These are phyloP conservation scores for Coelopa frigida DNA, from an alignment of 1,140 invertebrate species.

Conservation along the genomic window DNA sequence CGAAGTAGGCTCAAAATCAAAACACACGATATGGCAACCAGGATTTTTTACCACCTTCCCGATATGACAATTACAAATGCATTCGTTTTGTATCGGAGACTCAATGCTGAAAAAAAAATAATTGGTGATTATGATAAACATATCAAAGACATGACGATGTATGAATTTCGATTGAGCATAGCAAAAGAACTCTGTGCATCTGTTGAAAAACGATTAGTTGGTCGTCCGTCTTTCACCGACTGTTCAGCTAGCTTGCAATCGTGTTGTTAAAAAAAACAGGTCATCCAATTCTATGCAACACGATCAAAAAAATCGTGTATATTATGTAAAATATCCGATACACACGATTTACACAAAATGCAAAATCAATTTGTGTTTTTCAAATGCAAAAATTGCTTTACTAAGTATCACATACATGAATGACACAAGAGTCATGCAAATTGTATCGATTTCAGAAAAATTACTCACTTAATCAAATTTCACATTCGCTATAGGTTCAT, in stretches of 20 bases:
- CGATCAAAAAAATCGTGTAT: neutral
- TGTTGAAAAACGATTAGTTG: conserved; percentile 3
- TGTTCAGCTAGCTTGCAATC: neutral
- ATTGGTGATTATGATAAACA: neutral
- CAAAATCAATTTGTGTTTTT: too few relatives aligned
- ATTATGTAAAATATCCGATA: too few relatives aligned
- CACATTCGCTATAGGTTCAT: too few relatives aligned
- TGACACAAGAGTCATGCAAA: too few relatives aligned
- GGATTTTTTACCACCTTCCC: neutral
- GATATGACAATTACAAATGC: conserved; percentile 1
- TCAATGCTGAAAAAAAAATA: conserved; percentile 6
- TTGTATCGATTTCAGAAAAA: too few relatives aligned
- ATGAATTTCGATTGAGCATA: neutral
- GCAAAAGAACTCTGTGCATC: conserved; percentile 3
- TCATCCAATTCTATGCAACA: neutral
- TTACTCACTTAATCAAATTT: too few relatives aligned
- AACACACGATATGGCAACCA: conserved; percentile 1
- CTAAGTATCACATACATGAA: too few relatives aligned
- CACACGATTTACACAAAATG: too few relatives aligned
- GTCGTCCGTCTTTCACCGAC: neutral
- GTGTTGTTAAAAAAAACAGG: neutral
- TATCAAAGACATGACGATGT: conserved; percentile 4
- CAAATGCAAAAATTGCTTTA: too few relatives aligned
- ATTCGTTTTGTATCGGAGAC: neutral
- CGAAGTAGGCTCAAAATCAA: conserved; percentile 1